These are phyloP conservation scores for Dendropsophus ebraccatus DNA, from an alignment of 2,113 vertebrate species.

Conservation along the genomic window DNA sequence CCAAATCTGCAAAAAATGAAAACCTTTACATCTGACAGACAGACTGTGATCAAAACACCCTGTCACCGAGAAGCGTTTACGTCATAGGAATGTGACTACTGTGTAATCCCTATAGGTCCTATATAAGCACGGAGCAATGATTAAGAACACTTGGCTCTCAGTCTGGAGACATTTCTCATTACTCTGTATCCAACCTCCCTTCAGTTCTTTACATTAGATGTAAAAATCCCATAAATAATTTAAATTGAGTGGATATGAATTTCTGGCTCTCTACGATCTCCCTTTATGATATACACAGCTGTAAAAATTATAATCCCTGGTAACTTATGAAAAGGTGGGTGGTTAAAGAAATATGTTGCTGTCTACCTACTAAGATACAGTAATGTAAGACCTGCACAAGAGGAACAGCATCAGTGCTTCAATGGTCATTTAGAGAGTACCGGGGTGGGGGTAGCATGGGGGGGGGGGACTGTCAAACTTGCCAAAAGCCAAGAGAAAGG, in stretches of 20 bases:
- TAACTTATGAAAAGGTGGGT: not conserved
- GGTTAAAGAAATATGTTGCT: not conserved
- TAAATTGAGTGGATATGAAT: not conserved
- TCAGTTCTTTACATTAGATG: not conserved
- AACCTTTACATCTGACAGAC: not conserved
- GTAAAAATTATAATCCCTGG: not conserved
- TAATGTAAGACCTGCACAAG: too few species aligned
- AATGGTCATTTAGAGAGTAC: too few species aligned
- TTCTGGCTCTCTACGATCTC: not conserved
- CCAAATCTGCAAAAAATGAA: not conserved
- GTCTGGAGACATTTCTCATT: not conserved
- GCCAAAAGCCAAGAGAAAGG: too few species aligned
- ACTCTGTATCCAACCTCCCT: not conserved
- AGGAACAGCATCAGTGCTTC: too few species aligned
- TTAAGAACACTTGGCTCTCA: not conserved
- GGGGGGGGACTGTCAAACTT: too few species aligned
- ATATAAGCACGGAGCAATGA: conserved; percentile 14
- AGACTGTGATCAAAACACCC: conserved; percentile 1
- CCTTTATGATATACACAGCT: not conserved
- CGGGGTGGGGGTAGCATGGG: too few species aligned
- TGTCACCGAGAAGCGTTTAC: not conserved
- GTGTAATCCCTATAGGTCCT: conserved; percentile 4
- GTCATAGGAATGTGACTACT: conserved; percentile 25
- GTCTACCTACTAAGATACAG: not conserved
- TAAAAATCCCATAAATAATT: conserved; percentile 21